Base-by-base conservation (phyloP, 2,113 vertebrate genomes). In the Meriones unguiculatus region DNA sequence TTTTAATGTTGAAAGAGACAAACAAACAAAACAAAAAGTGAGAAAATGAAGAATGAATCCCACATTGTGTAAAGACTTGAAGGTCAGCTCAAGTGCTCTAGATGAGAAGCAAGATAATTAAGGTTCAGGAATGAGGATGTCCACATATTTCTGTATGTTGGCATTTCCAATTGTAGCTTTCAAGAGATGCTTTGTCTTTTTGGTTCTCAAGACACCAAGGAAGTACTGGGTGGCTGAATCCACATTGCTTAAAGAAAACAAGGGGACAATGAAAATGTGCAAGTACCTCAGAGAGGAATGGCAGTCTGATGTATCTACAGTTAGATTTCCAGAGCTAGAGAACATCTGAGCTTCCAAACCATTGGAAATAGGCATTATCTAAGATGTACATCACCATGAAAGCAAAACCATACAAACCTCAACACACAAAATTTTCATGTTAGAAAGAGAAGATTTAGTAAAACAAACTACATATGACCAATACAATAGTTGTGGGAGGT, bases 301-400 rank as follows among this genome's bases (percentile, higher is more conserved):
- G 38, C 2, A 17, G n/a, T 18, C 6, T 32, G 2, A 13, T 14
- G 5, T 28, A 4, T 67, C 17, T 25, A 13, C 0, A 35, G 7
- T 24, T 41, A 38, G 38, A 2, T 7, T 70, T 4, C 5, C 17
- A 12, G 14, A 11, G 9, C 18, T 5, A 17, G 0, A 75, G 20
- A 64, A 46, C 3, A 24, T 15, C 32, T 14, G 9, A 30, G 14
- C 20, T 78, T 91, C 22, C 3, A 5, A 92, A 87, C 28, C 12
- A 52, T 89, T 54, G 85, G 32, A 54, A 35, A 24, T n/a, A 32
- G 41, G 12, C 18, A 14, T 87, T 25, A 52, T 30, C 10, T 35
- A 35, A 3, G 65, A 6, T 10, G 38, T 12, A 32, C 30, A 32
- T 67, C 17, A 65, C 20, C 32, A 35, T 25, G 22, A 69, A 64